Evolutionary conservation across 2,797 vertebrate genomes (phyloP), one percentile per base, ranked within the genome.

Genomic region (Myotis planiceps): DNA sequence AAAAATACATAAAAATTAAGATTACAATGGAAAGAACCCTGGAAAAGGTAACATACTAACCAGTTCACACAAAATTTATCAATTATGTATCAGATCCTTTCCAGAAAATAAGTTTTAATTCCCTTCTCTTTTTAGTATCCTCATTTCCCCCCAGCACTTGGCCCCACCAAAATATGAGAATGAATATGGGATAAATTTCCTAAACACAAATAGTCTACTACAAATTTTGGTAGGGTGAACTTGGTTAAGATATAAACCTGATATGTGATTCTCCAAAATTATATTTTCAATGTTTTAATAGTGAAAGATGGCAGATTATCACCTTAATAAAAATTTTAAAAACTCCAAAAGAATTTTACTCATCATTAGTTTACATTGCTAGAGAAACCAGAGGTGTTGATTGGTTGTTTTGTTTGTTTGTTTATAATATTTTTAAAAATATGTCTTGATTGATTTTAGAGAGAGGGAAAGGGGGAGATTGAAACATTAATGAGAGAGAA

Each of bases 21-120:
- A 16, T 63, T n/a, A 63, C 6, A 32, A 65, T 65, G n/a, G n/a
- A 32, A 65, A 90, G 19, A 42, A 78, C n/a, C 18, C 16, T 47
- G 53, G 42, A 21, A 83, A 80, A 80, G 32, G 34, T 75, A 85
- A 47, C 25, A 76, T 84, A 51, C 16, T 87, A 66, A 78, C 27
- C 9, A n/a, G 13, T 71, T 87, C 51, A 87, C 4, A 71, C 6
- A 21, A 66, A 79, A 90, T 49, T 74, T 76, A 68, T 53, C 32
- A 74, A 45, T 58, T 66, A 79, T 74, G 53, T 58, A 74, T 80
- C n/a, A 86, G 55, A 86, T 47, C 55, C 69, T 75, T 87, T 69
- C 42, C 60, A 95, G 51, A 88, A 92, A 92, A 53, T 13, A 66
- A 29, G 8, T 47, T 86, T 72, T 45, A 94, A 91, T 47, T 83